A percentile compares a stretch with the other conserved stretches of the same genome.
Evolutionary conservation across 35 echinoderm and acorn worm genomes (phyloP).

Genomic region (Anneissia japonica): DNA sequence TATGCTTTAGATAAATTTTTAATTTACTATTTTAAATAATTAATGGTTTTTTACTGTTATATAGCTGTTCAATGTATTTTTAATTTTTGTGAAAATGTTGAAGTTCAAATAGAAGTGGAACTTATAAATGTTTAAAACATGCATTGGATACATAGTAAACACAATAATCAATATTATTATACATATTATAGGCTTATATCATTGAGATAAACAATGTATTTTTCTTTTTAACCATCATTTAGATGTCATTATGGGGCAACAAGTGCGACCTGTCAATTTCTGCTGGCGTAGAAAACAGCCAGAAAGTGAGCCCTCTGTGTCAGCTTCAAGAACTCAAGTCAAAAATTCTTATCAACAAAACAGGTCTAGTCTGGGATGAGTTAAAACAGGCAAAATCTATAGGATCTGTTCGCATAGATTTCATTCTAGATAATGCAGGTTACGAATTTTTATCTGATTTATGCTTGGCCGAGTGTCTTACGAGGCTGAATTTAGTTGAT

Average conservation of each 20-base stretch:
- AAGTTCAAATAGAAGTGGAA: too few species aligned
- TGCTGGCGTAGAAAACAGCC: slow-evolving; percentile 80
- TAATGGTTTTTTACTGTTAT: too few species aligned
- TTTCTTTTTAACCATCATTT: background rate
- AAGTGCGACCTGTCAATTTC: slow-evolving; percentile 95
- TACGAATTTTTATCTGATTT: slow-evolving; percentile 93
- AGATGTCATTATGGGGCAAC: slow-evolving; percentile 94
- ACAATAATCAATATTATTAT: background rate
- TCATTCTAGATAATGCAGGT: slow-evolving; percentile 89
- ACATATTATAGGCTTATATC: too few species aligned
- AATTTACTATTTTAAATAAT: too few species aligned
- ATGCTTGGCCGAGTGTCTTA: slow-evolving; percentile 67
- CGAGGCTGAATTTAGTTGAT: slow-evolving; percentile 30
- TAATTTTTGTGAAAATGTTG: too few species aligned
- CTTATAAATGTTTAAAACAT: background rate
- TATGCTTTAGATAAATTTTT: too few species aligned
- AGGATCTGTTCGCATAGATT: slow-evolving; percentile 57
- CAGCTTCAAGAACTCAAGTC: slow-evolving; percentile 43
- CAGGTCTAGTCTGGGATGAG: slow-evolving; percentile 41
- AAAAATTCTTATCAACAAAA: slow-evolving; percentile 72
- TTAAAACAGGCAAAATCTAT: background rate
- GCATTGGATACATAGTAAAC: background rate
- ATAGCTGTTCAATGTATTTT: too few species aligned
- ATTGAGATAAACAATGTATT: background rate
- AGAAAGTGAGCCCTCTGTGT: slow-evolving; percentile 71